Conservation (phyloP, 2,888 invertebrate species). For the Epirrita christyi region DNA sequence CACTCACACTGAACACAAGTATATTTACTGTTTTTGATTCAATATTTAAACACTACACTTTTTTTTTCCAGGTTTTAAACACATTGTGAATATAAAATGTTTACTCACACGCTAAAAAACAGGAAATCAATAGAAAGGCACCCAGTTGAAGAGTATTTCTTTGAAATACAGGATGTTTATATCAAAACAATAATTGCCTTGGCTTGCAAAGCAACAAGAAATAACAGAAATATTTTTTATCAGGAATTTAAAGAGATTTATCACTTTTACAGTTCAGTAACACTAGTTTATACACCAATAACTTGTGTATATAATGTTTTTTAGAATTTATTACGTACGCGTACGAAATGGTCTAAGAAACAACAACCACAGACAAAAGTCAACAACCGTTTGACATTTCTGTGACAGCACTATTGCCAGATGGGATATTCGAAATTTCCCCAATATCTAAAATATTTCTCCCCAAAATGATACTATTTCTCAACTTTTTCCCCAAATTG, state of each 20-base stretch:
- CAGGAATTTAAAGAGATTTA: not conserved
- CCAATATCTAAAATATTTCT: too few species aligned
- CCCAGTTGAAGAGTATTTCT: constrained; percentile 43
- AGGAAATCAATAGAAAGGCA: constrained; percentile 42
- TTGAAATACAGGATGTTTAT: constrained; percentile 56
- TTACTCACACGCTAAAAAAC: constrained; percentile 33
- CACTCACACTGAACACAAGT: not conserved
- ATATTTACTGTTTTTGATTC: not conserved
- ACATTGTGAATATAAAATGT: constrained; percentile 17
- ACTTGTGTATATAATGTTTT: constrained; percentile 2
- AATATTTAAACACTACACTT: not conserved
- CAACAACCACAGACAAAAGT: constrained; percentile 57
- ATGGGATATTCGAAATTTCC: too few species aligned
- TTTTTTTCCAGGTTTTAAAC: not conserved
- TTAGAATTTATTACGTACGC: constrained; percentile 8
- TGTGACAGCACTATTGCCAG: too few species aligned
- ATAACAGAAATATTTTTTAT: not conserved
- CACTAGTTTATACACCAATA: constrained; percentile 2
- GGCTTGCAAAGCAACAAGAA: not conserved
- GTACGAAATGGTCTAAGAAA: too few species aligned
- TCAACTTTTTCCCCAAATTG: too few species aligned
- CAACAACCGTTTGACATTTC: constrained; percentile 81
- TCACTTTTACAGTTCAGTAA: constrained; percentile 2
- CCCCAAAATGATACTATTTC: too few species aligned
- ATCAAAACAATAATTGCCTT: constrained; percentile 53